Percentiles rank a stretch among this genome's conserved stretches.
These are phyloP conservation scores for Ochropleura leucogaster DNA, from an alignment of 2,888 invertebrate species.

Conservation along the genomic window DNA sequence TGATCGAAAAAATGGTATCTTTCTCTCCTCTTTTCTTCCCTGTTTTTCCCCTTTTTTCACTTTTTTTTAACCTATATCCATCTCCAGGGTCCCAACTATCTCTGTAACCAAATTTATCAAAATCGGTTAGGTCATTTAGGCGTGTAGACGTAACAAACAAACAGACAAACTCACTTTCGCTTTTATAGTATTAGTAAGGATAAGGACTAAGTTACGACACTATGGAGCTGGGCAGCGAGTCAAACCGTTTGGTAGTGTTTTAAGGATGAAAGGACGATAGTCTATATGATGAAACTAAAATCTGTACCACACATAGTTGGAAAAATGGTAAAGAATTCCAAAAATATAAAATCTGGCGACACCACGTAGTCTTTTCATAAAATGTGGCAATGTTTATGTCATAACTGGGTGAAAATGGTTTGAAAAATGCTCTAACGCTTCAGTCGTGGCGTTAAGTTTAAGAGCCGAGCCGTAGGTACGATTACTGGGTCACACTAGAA, in stretches of 20 bases:
- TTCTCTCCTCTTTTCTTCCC: no score
- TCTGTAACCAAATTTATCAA: no score
- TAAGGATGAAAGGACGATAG: not conserved
- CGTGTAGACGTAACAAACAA: no score
- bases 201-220: no score
- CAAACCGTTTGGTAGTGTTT: not conserved
- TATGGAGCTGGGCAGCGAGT: no score
- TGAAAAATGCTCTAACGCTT: constrained; percentile 52
- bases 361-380: constrained; percentile 44
- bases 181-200: no score
- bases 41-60: no score
- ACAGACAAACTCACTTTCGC: no score
- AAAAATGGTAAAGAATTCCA: constrained; percentile 6
- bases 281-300: not conserved
- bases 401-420: constrained; percentile 59
- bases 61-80: no score
- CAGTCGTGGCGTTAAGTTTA: constrained; percentile 35
- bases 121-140: no score
- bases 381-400: constrained; percentile 41
- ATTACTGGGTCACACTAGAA: constrained; percentile 37
- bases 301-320: not conserved
- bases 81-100: no score
- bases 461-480: constrained; percentile 26
- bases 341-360: constrained; percentile 29
- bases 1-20: no score